Evolutionary conservation across 2,113 vertebrate species (phyloP).

Genomic region (Cariama cristata): DNA sequence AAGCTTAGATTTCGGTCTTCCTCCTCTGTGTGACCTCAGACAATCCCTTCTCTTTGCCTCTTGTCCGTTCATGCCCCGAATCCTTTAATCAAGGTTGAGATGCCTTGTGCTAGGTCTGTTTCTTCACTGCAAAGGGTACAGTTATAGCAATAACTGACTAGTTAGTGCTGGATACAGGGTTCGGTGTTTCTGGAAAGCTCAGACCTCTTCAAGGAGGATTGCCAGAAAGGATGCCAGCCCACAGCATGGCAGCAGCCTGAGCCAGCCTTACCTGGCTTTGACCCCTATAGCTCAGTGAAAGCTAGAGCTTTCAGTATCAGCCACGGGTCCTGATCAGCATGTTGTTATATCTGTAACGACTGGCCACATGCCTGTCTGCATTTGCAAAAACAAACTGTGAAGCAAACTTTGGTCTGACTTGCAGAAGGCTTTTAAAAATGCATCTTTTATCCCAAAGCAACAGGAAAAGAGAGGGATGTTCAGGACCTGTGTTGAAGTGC

Average conservation of each 20-base stretch:
- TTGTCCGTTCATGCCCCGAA: background rate
- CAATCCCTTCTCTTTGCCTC: background rate
- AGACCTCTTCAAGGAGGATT: background rate
- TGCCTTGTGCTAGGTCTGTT: background rate
- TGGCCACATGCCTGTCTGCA: background rate
- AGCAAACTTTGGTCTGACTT: background rate
- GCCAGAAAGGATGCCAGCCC: background rate
- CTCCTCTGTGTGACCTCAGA: background rate
- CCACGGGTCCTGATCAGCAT: background rate
- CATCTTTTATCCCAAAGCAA: background rate
- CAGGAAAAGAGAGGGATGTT: background rate
- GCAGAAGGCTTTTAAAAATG: background rate
- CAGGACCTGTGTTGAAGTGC: background rate
- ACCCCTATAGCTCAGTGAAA: background rate
- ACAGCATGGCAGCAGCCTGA: background rate
- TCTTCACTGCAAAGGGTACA: background rate
- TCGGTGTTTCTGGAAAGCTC: background rate
- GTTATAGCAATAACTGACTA: background rate
- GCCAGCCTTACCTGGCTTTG: background rate
- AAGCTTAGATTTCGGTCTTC: background rate
- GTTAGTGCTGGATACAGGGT: background rate
- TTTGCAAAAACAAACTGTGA: background rate
- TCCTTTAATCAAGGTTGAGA: background rate
- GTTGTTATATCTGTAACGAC: background rate
- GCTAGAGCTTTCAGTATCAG: accelerated